Base-by-base conservation (phyloP, 1,140 invertebrate species). In the Neodiprion fabricii region DNA sequence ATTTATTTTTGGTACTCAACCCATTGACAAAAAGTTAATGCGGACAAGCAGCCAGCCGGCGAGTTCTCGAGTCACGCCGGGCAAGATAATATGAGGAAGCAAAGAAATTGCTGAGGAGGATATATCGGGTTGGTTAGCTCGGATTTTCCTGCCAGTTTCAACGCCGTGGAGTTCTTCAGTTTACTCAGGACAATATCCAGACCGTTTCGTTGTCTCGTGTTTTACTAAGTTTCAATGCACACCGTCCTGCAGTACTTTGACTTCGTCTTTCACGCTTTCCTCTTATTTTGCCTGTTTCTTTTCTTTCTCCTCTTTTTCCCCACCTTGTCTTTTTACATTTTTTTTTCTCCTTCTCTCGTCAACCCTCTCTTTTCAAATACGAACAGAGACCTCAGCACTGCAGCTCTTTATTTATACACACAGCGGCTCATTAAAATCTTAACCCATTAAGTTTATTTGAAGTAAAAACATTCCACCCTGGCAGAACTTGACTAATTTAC, bases 381-480 rank as follows among this genome's bases (percentile, higher is more conserved):
- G 53, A 12, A 61, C n/a, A 17, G 11, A 61, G 28, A 40, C 53
- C 53, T 61, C 53, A 14, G 28, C 28, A 40, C 28, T 40, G 28
- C 28, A 40, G 28, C n/a, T 61, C 11, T 61, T 61, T 61, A 61
- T 61, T 14, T 17, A 61, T 17, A 61, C 53, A 61, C 53, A 12
- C 53, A 12, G 53, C 11, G 53, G 53, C 53, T 61, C 53, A 61
- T 61, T 61, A 61, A 61, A 61, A 61, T 61, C 53, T 61, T 17
- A 61, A 61, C 53, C 53, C 53, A 61, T 61, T 61, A 61, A 61
- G 53, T 17, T 61, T 61, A 61, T 61, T 61, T 61, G 53, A 61
- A 61, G 11, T 61, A 61, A 61, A 61, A 61, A 61, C 53, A 61
- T 61, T 61, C 53, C n/a, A 61, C 53, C 11, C 53, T 61, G 53